Evolutionary conservation across 2,888 invertebrate species (phyloP).

Genomic region (Thyatira batis): DNA sequence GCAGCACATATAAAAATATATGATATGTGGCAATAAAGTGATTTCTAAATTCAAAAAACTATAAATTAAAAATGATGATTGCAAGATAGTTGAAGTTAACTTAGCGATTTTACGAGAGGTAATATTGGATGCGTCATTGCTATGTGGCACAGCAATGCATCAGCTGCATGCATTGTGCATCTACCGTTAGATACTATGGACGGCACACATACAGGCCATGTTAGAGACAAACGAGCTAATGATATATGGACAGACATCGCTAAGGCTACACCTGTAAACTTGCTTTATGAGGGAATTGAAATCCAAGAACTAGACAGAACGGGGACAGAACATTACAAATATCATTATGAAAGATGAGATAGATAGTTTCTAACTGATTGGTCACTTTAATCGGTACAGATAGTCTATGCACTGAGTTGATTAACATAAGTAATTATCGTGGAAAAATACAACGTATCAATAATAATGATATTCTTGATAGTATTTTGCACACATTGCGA

Average conservation of each 20-base stretch:
- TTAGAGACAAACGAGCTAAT: conserved; percentile 64
- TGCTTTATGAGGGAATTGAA: conserved; percentile 46
- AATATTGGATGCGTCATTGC: conserved; percentile 23
- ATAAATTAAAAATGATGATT: not conserved
- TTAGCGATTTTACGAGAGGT: not conserved
- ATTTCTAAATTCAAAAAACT: not conserved
- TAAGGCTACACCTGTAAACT: conserved; percentile 30
- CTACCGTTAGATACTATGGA: conserved; percentile 63
- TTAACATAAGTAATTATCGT: not conserved
- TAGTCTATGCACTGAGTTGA: not conserved
- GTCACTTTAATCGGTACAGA: not conserved
- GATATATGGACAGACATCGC: conserved; percentile 56
- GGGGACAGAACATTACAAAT: conserved; percentile 30
- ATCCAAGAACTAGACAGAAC: conserved; percentile 41
- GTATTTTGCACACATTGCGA: too few species aligned
- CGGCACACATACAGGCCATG: conserved; percentile 58
- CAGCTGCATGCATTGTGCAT: conserved; percentile 65
- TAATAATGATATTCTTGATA: too few species aligned
- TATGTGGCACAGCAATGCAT: conserved; percentile 69
- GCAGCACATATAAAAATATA: not conserved
- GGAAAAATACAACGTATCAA: not conserved
- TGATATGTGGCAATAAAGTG: not conserved
- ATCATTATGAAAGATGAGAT: conserved; percentile 11
- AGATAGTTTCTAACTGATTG: not conserved
- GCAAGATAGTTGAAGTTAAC: not conserved